Conservation (phyloP, 2,113 vertebrate genomes). For the Tragelaphus strepsiceros region DNA sequence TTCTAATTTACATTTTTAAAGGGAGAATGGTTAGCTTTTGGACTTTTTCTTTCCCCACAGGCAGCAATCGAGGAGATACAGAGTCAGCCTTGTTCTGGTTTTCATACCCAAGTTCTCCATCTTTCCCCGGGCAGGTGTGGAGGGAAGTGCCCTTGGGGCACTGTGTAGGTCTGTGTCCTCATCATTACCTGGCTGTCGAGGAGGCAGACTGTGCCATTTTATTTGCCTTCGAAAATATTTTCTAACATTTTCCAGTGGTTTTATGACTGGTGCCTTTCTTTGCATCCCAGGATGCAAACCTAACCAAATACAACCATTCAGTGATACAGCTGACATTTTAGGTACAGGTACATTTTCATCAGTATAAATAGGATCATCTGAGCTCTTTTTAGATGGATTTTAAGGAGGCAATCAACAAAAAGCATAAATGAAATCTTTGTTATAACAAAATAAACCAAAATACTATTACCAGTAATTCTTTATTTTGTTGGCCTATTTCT, state of each 20-base stretch:
- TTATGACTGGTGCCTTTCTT: not conserved
- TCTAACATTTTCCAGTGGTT: not conserved
- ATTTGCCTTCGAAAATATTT: not conserved
- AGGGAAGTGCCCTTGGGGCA: not conserved
- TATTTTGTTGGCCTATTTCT: not conserved
- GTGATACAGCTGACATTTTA: not conserved
- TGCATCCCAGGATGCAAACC: not conserved
- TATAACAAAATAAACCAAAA: constrained; percentile 5
- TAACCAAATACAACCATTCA: not conserved
- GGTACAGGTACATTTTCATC: not conserved
- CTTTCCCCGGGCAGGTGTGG: not conserved
- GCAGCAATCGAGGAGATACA: no score
- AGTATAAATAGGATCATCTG: not conserved
- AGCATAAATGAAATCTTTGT: not conserved
- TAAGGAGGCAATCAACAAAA: not conserved
- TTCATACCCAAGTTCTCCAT: not conserved
- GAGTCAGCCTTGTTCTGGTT: not conserved
- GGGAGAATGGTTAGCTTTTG: not conserved
- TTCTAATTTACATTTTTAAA: not conserved
- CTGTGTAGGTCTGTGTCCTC: not conserved
- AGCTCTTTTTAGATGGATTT: not conserved
- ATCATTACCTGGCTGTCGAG: not conserved
- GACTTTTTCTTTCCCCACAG: not conserved
- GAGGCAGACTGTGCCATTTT: not conserved
- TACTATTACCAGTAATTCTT: not conserved